Evolutionary conservation across 1,140 invertebrate species (phyloP), one percentile per base, ranked within the genome.

Genomic region (Drosophila tropicalis): DNA sequence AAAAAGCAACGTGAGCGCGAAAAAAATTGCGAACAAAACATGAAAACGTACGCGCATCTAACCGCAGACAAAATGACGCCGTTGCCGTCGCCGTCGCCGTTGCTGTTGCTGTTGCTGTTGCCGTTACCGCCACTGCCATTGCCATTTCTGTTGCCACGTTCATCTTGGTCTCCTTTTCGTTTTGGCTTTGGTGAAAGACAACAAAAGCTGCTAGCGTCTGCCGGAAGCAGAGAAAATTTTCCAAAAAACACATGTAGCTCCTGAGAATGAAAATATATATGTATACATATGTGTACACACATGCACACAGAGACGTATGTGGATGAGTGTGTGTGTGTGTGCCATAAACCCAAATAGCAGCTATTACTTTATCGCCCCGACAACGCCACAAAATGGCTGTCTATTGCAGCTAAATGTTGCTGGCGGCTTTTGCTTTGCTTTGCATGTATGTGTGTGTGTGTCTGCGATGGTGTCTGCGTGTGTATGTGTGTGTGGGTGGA

Each of bases 41-140:
- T 79, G 77, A 66, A 89, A 87, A 83, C 82, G 83, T 86, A 89
- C 80, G 80, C 86, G 84, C 76, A 80, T 77, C 84, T 89, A 84
- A 84, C 77, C 84, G 74, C 84, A 89, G 84, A 89, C 84, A 84
- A 89, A 89, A 78, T 90, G 84, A 89, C 81, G 84, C 80, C 76
- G 54, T 36, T 32, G 29, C 47, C 58, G 61, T 39, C 17, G 15
- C 34, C 22, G 41, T 17, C 29, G n/a, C 10, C 15, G 13, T 15
- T 55, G 15, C 9, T 34, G 29, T 15, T 47, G 17, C 36, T 66
- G 62, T 22, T 51, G 51, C 68, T 66, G 54, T 39, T 54, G 54
- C 64, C 68, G 65, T 62, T 64, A 34, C 66, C 47, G 54, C 51
- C 15, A 36, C 60, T 71, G 41, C 41, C 15, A 15, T 15, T 17